Evolutionary conservation across 2,797 vertebrate species (phyloP), one percentile per base, ranked within the genome.

Genomic region (Amblyopsis hoosieri): DNA sequence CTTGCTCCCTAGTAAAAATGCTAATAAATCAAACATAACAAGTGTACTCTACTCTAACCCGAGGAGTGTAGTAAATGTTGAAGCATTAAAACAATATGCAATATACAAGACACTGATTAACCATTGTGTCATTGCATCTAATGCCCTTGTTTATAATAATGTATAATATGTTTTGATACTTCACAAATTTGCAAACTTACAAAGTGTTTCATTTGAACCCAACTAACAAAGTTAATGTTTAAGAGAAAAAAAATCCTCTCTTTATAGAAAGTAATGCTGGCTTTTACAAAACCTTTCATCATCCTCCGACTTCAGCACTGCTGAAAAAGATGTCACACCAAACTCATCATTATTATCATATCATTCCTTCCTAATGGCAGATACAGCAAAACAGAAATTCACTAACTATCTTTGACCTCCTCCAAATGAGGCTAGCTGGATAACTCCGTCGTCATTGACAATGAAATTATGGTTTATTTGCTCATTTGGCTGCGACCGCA

Each of bases 361-460:
- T 54, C 49, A 69, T 67, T 70, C 54, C 59, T n/a, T 67, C 47
- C 60, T 50, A 37, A 9, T 48, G 14, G 33, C 66, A 60, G 17
- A 67, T 47, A 64, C 14, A 54, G 6, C 67, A 56, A 71, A 67
- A 64, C 0, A 61, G 19, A 64, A 60, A 63, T 11, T 57, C 50
- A 15, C 57, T 57, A 65, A 76, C 66, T 72, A 66, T 60, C 54
- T 56, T 54, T 55, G 60, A 33, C 56, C 64, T 51, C 66, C 51
- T 78, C 67, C 69, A 73, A 83, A 81, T 83, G 69, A 64, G 56
- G 67, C 72, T 23, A 55, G 66, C 55, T 31, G 69, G 64, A 80
- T 84, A 78, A 84, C 79, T 76, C 73, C 66, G 81, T 85, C 60
- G 37, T 83, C 81, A 85, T 15, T 73, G 84, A 74, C 70, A 81